Percentiles rank a stretch among this genome's conserved stretches.
phyloP scores from a whole-genome alignment of 2,797 vertebrate species.

The Pagetopsis macropterus region DNA sequence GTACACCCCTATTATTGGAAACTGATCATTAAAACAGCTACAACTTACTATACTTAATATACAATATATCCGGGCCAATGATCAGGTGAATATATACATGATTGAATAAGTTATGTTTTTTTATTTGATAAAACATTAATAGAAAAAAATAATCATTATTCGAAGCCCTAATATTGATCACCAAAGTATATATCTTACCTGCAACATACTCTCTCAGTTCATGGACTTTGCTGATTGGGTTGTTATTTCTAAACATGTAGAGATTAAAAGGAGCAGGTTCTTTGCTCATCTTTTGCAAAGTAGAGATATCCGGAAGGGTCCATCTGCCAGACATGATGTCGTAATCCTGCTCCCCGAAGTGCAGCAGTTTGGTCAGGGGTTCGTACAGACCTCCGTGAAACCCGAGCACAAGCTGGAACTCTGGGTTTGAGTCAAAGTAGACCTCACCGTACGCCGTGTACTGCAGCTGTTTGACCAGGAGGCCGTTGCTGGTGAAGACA shows the following conservation, averaged over 20 bases:
- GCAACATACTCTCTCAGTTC: conserved; percentile 96
- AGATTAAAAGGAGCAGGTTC: conserved; percentile 96
- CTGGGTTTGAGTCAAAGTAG: conserved; percentile 97
- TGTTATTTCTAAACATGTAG: conserved; percentile 98
- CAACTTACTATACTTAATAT: too few relatives aligned
- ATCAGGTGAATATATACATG: background rate
- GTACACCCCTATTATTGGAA: background rate
- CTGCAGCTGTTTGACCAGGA: conserved; percentile 97
- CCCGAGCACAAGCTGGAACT: conserved; percentile 96
- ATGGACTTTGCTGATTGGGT: conserved; percentile 97
- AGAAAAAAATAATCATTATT: background rate
- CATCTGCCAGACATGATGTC: conserved; percentile 97
- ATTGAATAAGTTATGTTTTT: background rate
- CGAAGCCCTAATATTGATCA: background rate
- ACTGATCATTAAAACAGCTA: background rate
- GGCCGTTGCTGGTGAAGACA: conserved; percentile 96
- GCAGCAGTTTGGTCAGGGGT: conserved; percentile 94
- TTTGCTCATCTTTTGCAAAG: conserved; percentile 92
- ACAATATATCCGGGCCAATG: background rate
- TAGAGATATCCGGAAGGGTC: conserved; percentile 93
- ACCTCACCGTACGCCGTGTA: conserved; percentile 98
- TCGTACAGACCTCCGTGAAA: conserved; percentile 97
- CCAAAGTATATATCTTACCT: conserved; percentile 82
- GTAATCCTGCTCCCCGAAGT: conserved; percentile 96
- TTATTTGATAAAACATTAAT: background rate